These are phyloP conservation scores for Ceriagrion tenellum DNA, from an alignment of 2,888 invertebrate genomes.

Conservation along the genomic window DNA sequence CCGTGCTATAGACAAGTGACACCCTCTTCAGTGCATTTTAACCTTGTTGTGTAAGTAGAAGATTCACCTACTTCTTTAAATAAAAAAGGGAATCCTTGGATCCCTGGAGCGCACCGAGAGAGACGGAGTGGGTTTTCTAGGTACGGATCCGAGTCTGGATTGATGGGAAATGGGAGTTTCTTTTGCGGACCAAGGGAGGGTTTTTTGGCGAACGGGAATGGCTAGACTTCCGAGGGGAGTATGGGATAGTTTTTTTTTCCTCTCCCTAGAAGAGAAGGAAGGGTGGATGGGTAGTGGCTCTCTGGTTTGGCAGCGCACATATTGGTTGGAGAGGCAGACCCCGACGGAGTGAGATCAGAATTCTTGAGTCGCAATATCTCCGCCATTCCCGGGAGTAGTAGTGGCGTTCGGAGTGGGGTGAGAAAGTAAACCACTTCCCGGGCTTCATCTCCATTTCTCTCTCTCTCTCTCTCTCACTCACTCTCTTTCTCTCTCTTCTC, in stretches of 20 bases:
- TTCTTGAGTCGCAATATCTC: conserved; percentile 15
- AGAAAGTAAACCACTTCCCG: background rate
- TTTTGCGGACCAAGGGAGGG: background rate
- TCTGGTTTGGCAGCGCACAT: background rate
- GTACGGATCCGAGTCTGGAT: background rate
- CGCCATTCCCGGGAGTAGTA: background rate
- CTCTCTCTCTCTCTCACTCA: background rate
- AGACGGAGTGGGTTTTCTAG: background rate
- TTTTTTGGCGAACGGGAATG: background rate
- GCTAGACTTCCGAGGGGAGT: background rate
- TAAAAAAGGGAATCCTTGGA: too few species aligned
- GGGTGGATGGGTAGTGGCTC: background rate
- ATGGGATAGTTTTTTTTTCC: background rate
- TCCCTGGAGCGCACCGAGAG: too few species aligned
- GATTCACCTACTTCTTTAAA: too few species aligned
- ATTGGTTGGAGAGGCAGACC: background rate
- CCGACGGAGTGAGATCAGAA: conserved; percentile 13
- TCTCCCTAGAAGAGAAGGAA: background rate
- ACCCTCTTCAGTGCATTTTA: too few species aligned
- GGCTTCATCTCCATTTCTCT: background rate
- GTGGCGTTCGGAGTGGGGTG: background rate
- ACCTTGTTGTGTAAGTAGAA: too few species aligned
- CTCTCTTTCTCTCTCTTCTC: background rate
- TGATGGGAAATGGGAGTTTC: background rate
- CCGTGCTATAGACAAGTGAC: too few species aligned